phyloP scores from a whole-genome alignment of 2,797 vertebrate species.

The Zalophus californianus region DNA sequence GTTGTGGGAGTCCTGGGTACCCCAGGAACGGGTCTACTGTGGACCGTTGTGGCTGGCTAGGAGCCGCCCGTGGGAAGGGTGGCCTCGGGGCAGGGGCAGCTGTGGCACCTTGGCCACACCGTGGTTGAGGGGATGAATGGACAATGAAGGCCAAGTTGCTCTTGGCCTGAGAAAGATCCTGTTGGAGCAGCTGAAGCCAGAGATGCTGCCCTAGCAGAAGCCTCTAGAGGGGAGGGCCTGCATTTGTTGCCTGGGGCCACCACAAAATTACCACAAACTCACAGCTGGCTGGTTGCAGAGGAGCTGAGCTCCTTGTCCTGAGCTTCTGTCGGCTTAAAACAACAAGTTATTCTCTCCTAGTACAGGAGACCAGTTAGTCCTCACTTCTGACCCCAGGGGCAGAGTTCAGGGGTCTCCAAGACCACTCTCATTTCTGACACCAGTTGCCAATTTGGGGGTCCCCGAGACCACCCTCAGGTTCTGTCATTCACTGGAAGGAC shows the following conservation, averaged over 20 bases:
- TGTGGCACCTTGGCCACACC: rapidly evolving
- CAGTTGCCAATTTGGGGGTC: neutral
- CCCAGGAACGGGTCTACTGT: neutral
- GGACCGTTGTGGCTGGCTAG: neutral
- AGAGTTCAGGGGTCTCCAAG: neutral
- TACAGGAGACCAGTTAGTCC: neutral
- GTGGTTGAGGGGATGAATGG: neutral
- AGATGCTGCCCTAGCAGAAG: neutral
- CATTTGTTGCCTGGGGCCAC: neutral
- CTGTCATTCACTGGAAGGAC: neutral
- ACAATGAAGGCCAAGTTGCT: neutral
- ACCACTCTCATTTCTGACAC: neutral
- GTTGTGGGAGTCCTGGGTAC: neutral
- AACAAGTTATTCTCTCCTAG: neutral
- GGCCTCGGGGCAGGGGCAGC: neutral
- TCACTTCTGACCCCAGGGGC: neutral
- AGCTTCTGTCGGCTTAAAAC: neutral
- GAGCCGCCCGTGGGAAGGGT: neutral
- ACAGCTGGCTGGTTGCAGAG: neutral
- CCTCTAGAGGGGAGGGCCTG: neutral
- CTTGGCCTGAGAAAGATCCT: neutral
- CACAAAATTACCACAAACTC: neutral
- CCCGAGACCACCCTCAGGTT: neutral
- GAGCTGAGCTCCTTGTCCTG: neutral
- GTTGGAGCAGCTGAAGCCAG: neutral